These are phyloP conservation scores for Mesorhabditis sp. DNA, from an alignment of 2,888 invertebrate genomes.

Conservation along the genomic window DNA sequence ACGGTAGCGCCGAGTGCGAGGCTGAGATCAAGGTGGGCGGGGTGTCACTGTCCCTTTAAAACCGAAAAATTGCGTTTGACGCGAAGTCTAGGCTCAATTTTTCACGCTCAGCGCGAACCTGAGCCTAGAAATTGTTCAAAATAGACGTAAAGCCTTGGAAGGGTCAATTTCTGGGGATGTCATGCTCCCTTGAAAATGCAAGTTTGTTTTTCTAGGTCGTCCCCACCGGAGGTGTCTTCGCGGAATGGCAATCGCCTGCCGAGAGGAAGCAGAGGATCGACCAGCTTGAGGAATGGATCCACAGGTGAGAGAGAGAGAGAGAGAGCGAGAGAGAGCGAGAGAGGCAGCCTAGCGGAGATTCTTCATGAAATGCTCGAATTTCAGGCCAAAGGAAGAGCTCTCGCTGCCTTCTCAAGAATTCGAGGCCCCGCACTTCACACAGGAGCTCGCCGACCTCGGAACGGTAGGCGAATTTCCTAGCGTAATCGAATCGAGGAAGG, in stretches of 20 bases:
- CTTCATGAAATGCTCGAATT: too few species aligned
- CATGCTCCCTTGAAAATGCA: neutral
- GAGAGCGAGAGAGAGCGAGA: too few species aligned
- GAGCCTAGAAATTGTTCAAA: too few species aligned
- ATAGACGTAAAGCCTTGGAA: too few species aligned
- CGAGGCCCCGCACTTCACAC: constrained; percentile 77
- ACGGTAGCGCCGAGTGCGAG: constrained; percentile 88
- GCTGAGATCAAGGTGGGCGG: constrained; percentile 61
- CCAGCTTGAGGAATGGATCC: constrained; percentile 82
- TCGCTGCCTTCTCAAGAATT: constrained; percentile 47
- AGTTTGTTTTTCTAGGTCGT: constrained; percentile 31
- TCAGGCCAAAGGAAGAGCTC: constrained; percentile 59
- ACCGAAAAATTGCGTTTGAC: neutral
- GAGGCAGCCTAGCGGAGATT: too few species aligned
- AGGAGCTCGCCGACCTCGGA: constrained; percentile 78
- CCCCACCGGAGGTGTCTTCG: constrained; percentile 46
- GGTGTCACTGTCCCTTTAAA: neutral
- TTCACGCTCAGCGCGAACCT: too few species aligned
- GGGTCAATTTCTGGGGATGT: too few species aligned
- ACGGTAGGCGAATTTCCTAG: constrained; percentile 60
- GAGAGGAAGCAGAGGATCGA: constrained; percentile 75
- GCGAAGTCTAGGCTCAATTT: neutral
- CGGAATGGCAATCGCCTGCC: constrained; percentile 55
- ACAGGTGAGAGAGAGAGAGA: constrained; percentile 59
- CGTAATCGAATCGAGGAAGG: too few species aligned